Percentiles rank a stretch among this genome's conserved stretches.
phyloP scores from a whole-genome alignment of 1,140 invertebrate genomes.

The Linepithema humile region DNA sequence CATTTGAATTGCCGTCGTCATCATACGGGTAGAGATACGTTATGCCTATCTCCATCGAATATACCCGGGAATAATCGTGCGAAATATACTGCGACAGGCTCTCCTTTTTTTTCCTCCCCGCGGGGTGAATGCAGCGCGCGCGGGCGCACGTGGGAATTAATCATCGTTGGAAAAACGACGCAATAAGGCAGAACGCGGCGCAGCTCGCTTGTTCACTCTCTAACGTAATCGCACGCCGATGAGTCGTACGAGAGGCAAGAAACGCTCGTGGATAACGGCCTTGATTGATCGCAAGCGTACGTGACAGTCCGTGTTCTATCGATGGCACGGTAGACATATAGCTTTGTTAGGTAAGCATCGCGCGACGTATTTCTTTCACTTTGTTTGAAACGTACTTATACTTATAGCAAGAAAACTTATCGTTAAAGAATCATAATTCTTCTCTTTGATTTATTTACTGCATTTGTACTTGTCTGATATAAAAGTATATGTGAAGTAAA shows the following conservation, averaged over 20 bases:
- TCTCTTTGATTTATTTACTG: neutral
- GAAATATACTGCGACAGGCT: conserved; percentile 71
- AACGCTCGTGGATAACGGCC: conserved; percentile 63
- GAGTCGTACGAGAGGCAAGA: conserved; percentile 65
- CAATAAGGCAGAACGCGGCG: conserved; percentile 62
- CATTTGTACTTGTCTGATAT: neutral
- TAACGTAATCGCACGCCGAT: conserved; percentile 66
- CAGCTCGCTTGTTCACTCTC: conserved; percentile 20
- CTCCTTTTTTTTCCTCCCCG: conserved; percentile 57
- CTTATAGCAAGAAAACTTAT: neutral
- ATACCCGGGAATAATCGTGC: conserved; percentile 74
- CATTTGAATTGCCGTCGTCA: conserved; percentile 75
- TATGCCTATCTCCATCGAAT: conserved; percentile 69
- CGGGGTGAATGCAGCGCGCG: conserved; percentile 37
- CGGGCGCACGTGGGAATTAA: conserved; percentile 71
- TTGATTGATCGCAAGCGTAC: conserved; percentile 69
- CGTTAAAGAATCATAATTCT: neutral
- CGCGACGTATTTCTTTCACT: conserved; percentile 8
- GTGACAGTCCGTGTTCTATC: conserved; percentile 47
- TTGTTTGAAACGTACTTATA: neutral
- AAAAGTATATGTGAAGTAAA: neutral
- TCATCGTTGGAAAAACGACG: conserved; percentile 71
- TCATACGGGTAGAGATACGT: conserved; percentile 66
- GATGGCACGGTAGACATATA: conserved; percentile 1
- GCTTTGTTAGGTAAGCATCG: neutral